Evolutionary conservation across 2,113 vertebrate species (phyloP).

Genomic region (Thermophis baileyi): DNA sequence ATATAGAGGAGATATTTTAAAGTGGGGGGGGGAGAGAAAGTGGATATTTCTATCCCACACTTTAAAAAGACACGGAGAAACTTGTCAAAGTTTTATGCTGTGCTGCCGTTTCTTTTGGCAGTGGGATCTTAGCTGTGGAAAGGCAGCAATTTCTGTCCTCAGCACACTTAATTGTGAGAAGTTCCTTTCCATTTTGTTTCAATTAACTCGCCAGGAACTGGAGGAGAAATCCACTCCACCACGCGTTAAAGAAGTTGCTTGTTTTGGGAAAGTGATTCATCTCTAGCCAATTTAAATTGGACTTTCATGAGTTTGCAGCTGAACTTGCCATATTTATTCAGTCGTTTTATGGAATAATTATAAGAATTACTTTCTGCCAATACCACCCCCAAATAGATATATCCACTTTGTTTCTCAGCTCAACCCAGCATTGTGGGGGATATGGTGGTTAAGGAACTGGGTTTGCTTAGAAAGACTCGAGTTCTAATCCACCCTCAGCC

Average conservation of each 20-base stretch:
- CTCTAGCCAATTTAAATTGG: slow-evolving; percentile 62
- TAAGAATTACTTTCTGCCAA: background rate
- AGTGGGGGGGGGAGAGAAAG: too few species aligned
- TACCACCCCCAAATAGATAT: background rate
- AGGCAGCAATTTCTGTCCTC: slow-evolving; percentile 61
- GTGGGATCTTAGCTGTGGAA: slow-evolving; percentile 26
- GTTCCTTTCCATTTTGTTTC: slow-evolving; percentile 72
- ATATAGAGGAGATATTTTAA: background rate
- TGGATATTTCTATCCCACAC: slow-evolving; percentile 19
- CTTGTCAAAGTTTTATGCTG: background rate
- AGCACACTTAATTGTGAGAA: slow-evolving; percentile 65
- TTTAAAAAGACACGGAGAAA: background rate
- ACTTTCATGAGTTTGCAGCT: slow-evolving; percentile 62
- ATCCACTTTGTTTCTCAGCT: background rate
- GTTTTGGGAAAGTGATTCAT: slow-evolving; percentile 56
- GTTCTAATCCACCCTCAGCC: too few species aligned
- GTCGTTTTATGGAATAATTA: slow-evolving; percentile 1
- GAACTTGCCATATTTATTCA: slow-evolving; percentile 32
- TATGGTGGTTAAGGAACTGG: background rate
- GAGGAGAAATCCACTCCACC: slow-evolving; percentile 69
- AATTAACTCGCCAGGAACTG: slow-evolving; percentile 70
- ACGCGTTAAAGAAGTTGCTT: slow-evolving; percentile 62
- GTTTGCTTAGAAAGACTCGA: background rate
- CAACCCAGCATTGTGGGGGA: background rate
- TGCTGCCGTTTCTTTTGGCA: slow-evolving; percentile 44